A percentile compares a stretch with the other conserved stretches of the same genome.
Evolutionary conservation across 2,888 invertebrate species (phyloP).

Genomic region (Drosophila mayaguana): DNA sequence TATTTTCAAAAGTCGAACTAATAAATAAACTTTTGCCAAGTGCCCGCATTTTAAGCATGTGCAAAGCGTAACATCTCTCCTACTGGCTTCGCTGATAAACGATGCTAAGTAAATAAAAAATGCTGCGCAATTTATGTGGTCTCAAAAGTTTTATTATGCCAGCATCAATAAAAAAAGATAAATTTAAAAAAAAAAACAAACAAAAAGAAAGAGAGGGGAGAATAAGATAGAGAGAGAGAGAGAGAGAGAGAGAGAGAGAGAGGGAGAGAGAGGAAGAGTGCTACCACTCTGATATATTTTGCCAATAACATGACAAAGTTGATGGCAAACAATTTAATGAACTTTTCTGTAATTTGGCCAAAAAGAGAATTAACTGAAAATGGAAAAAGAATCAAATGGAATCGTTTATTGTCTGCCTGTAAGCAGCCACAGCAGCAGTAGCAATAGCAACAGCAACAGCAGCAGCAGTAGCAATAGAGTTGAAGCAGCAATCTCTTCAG

Average conservation of each 20-base stretch:
- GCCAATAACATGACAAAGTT: slow-evolving; percentile 40
- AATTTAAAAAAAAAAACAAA: slow-evolving; percentile 25
- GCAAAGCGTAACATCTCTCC: slow-evolving; percentile 34
- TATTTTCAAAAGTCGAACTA: slow-evolving; percentile 77
- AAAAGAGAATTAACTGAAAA: slow-evolving; percentile 12
- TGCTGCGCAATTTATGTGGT: slow-evolving; percentile 72
- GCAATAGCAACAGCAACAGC: not conserved
- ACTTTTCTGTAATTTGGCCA: slow-evolving; percentile 30
- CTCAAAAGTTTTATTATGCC: slow-evolving; percentile 68
- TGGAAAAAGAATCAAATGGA: slow-evolving; percentile 4
- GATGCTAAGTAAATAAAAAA: slow-evolving; percentile 75
- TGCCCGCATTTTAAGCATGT: slow-evolving; percentile 44
- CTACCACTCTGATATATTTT: slow-evolving; percentile 25
- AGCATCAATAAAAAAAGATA: slow-evolving; percentile 43
- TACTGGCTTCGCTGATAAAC: slow-evolving; percentile 66
- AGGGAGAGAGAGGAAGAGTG: not conserved
- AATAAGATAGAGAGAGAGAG: not conserved
- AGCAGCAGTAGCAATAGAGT: not conserved
- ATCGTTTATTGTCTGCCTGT: slow-evolving; percentile 1
- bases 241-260: not conserved
- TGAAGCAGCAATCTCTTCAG: not conserved
- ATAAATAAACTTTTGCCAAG: slow-evolving; percentile 65
- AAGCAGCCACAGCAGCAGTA: not conserved
- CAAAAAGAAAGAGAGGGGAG: not conserved
- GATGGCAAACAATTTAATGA: slow-evolving; percentile 34